Evolutionary conservation across 1,140 invertebrate species (phyloP).

Genomic region (Solenopsis fugax): DNA sequence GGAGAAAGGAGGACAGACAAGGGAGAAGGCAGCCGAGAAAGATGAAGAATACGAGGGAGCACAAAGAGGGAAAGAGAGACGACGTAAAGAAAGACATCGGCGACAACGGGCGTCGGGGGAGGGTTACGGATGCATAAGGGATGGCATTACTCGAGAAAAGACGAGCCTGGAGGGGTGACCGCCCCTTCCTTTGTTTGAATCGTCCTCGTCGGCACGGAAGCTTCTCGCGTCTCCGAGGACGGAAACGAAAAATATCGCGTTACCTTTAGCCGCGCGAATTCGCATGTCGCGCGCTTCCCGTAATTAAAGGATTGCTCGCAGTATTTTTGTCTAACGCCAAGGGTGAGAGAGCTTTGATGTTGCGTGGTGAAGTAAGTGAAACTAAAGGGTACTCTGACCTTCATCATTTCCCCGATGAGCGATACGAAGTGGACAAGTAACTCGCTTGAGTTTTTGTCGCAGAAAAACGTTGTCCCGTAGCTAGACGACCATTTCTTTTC

Average conservation of each 20-base stretch:
- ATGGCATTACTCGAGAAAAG: constrained; percentile 82
- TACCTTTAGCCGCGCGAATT: neutral
- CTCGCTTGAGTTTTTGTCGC: constrained; percentile 1
- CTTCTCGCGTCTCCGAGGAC: neutral
- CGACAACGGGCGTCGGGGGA: constrained; percentile 69
- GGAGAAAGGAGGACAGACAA: constrained; percentile 17
- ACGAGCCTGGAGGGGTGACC: constrained; percentile 74
- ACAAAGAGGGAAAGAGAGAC: constrained; percentile 72
- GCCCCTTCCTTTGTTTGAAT: constrained; percentile 63
- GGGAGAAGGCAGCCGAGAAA: constrained; percentile 53
- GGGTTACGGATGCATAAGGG: constrained; percentile 83
- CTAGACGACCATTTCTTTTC: neutral
- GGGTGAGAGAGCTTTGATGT: neutral
- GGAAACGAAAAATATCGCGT: constrained; percentile 28
- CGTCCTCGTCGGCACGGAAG: constrained; percentile 16
- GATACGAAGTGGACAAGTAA: neutral
- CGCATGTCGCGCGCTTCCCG: neutral
- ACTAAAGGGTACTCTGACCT: constrained; percentile 7
- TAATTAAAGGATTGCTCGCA: constrained; percentile 19
- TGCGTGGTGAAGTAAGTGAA: constrained; percentile 16
- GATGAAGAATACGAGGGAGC: constrained; percentile 35
- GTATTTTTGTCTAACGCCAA: constrained; percentile 3
- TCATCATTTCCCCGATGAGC: constrained; percentile 14
- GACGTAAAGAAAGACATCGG: constrained; percentile 59
- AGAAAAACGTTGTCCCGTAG: neutral